These are phyloP conservation scores for Eilema sororculum DNA, from an alignment of 2,888 invertebrate species.

Conservation along the genomic window DNA sequence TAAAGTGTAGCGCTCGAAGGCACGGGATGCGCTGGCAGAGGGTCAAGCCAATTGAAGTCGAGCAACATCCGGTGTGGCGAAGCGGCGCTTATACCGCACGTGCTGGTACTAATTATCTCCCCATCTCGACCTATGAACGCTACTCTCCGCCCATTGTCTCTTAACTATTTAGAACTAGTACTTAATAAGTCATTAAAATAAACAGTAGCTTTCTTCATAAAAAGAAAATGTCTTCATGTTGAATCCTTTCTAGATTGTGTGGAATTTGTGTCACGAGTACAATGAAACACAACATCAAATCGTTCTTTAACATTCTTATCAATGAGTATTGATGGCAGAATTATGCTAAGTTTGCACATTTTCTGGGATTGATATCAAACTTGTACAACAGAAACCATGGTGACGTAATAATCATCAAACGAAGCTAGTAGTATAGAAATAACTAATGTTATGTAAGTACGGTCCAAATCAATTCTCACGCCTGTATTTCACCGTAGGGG, in stretches of 20 bases:
- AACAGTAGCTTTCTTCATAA: neutral
- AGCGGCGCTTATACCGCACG: slow-evolving; percentile 69
- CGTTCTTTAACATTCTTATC: slow-evolving; percentile 4
- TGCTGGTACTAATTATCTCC: slow-evolving; percentile 65
- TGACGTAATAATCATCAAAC: slow-evolving; percentile 1
- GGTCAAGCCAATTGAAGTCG: slow-evolving; percentile 85
- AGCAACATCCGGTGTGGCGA: slow-evolving; percentile 76
- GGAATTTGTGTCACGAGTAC: neutral
- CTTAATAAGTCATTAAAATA: neutral
- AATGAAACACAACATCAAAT: neutral
- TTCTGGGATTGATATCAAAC: neutral
- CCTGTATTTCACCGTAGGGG: neutral
- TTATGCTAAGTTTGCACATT: neutral
- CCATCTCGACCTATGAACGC: slow-evolving; percentile 41
- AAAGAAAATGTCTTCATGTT: neutral
- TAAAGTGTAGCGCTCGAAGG: slow-evolving; percentile 61
- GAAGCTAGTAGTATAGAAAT: slow-evolving; percentile 1
- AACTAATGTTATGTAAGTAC: neutral
- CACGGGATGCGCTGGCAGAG: slow-evolving; percentile 78
- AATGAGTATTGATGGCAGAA: neutral
- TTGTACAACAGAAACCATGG: neutral
- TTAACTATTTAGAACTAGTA: neutral
- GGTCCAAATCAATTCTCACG: neutral
- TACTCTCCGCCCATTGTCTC: slow-evolving; percentile 26
- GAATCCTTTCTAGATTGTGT: neutral